Evolutionary conservation across 2,113 vertebrate genomes (phyloP).

Genomic region (Scolopax mira): DNA sequence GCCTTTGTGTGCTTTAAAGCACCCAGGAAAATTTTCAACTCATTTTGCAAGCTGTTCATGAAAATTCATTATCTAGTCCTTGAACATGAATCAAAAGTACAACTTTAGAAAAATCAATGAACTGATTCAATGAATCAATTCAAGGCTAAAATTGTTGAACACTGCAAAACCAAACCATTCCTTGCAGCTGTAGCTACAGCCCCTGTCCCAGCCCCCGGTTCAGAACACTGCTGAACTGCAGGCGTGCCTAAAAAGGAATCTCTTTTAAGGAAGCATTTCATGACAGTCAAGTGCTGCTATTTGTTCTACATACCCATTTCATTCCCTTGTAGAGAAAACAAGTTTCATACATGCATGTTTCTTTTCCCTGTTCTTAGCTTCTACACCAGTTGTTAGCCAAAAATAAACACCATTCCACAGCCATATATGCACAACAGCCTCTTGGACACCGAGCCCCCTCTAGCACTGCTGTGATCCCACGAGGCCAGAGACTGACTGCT

Average conservation of each 20-base stretch:
- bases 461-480: background rate
- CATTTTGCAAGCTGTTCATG: fast-evolving
- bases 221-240: background rate
- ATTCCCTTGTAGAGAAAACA: background rate
- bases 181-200: background rate
- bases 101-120: background rate
- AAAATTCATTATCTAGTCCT: background rate
- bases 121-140: background rate
- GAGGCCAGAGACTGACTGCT: background rate
- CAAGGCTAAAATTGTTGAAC: background rate
- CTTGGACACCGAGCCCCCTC: background rate
- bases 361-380: conserved; percentile 46
- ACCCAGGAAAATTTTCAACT: background rate
- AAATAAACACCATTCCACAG: conserved; percentile 83
- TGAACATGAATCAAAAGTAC: background rate
- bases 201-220: fast-evolving
- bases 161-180: fast-evolving
- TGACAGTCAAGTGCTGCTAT: background rate
- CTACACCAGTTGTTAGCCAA: conserved; percentile 79
- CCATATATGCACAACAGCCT: conserved; percentile 90
- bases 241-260: background rate
- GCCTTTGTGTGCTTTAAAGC: background rate
- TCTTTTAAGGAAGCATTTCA: conserved; percentile 64
- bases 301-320: background rate
- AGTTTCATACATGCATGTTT: background rate